Evolutionary conservation across 2,113 vertebrate genomes (phyloP), one percentile per base, ranked within the genome.

Genomic region (Peucedramus taeniatus): DNA sequence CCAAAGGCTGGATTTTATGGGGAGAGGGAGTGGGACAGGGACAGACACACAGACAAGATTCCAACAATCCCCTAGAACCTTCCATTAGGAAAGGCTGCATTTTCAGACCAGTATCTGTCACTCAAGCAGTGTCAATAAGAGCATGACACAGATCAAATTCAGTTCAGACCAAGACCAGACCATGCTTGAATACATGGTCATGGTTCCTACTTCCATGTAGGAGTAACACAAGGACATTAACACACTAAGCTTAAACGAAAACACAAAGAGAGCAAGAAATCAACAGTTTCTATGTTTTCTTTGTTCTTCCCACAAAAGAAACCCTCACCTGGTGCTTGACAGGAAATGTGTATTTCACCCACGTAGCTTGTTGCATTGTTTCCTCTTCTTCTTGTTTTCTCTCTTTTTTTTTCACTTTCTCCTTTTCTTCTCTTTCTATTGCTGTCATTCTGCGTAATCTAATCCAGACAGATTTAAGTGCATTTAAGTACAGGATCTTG

Each of bases 301-400:
- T 49, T 40, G 31, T n/a, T 60, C n/a, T 75, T 94, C 57, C 40
- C 42, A 31, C 12, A 60, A 37, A 61, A 66, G 13, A 64, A 64
- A 70, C 49, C 35, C 61, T 89, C 95, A 99, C 99, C 99, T 99
- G 99, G 81, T 99, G 99, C 89, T 99, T 99, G 39, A 99, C 98
- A 83, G 99, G 99, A 97, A 99, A 99, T 13, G 99, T 99, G 47
- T 99, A 99, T 93, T 99, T 99, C 95, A 99, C 99, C 99, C 99
- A 99, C 0, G 99, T 99, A 64, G 99, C 99, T 91, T 99, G 99
- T 71, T 99, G 99, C 98, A 99, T 98, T 3, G 98, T 99, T 98
- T 99, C 99, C 89, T 99, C 99, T 59, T 99, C 99, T 96, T 99
- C 99, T 93, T 99, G 98, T 87, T 99, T 99, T 95, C 98, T 99